These are phyloP conservation scores for Columba livia DNA, from an alignment of 2,113 vertebrate species.

Conservation along the genomic window DNA sequence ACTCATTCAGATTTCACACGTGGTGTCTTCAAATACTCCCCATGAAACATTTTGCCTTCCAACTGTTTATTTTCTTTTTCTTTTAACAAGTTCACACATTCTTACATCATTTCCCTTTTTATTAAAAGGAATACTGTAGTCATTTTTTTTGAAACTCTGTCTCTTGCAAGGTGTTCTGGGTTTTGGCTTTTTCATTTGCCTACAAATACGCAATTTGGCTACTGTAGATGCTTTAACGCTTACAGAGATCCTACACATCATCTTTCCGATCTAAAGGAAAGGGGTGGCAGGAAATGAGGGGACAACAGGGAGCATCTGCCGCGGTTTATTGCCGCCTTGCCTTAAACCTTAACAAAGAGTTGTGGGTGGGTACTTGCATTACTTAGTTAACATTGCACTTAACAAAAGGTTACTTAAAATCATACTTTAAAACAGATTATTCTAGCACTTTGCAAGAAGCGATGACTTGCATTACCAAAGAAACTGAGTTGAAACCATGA, in stretches of 20 bases:
- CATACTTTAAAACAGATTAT: not conserved
- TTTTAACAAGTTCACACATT: not conserved
- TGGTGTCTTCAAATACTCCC: not conserved
- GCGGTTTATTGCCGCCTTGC: no score
- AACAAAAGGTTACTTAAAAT: not conserved
- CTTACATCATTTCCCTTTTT: not conserved
- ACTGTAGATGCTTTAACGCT: not conserved
- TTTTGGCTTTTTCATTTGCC: not conserved
- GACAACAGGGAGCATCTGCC: no score
- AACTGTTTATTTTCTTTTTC: not conserved
- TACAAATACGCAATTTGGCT: not conserved
- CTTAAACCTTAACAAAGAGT: not conserved
- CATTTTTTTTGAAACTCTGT: not conserved
- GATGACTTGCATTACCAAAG: not conserved
- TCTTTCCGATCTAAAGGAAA: no score
- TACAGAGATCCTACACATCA: not conserved
- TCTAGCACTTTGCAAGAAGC: not conserved
- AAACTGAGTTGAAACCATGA: not conserved
- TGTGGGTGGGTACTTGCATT: not conserved
- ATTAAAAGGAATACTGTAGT: not conserved
- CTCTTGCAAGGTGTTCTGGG: not conserved
- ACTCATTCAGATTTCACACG: not conserved
- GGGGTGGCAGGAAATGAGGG: no score
- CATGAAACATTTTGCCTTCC: not conserved
- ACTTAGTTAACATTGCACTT: rapidly evolving